Evolutionary conservation across 1,140 invertebrate genomes (phyloP).

Genomic region (Bilobella aurantiaca): DNA sequence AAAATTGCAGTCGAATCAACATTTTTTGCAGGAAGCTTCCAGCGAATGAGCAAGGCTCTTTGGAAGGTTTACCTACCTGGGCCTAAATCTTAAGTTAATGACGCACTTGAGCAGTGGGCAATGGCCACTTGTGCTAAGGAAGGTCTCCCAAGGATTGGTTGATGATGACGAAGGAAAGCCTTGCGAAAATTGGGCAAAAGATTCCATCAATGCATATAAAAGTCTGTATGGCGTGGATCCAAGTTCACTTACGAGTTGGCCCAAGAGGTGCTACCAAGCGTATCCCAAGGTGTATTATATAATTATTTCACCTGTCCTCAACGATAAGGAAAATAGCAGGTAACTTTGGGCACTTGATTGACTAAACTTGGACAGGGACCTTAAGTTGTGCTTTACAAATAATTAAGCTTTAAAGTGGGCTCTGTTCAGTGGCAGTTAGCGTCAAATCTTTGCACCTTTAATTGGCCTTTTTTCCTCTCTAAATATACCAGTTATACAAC

Average conservation of each 20-base stretch:
- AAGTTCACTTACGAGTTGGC: constrained; percentile 23
- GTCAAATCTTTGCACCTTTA: not conserved
- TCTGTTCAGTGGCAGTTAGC: not conserved
- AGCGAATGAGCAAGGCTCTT: not conserved
- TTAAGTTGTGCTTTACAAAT: not conserved
- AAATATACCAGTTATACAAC: too few relatives aligned
- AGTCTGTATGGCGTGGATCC: constrained; percentile 15
- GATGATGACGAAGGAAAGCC: not conserved
- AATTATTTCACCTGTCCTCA: not conserved
- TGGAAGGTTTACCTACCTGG: not conserved
- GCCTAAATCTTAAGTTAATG: not conserved
- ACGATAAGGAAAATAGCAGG: too few relatives aligned
- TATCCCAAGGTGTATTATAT: not conserved
- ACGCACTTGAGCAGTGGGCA: not conserved
- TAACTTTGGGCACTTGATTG: not conserved
- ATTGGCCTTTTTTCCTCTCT: too few relatives aligned
- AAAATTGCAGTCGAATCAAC: too few relatives aligned
- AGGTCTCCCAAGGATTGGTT: not conserved
- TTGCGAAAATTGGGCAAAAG: not conserved
- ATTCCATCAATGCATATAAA: constrained; percentile 15
- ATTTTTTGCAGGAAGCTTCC: too few relatives aligned
- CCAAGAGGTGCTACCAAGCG: not conserved
- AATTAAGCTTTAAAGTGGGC: not conserved
- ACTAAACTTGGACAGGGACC: not conserved
- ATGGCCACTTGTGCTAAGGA: not conserved